Conservation (phyloP, 2,797 vertebrate genomes). For the Spinibarbus caldwelli region DNA sequence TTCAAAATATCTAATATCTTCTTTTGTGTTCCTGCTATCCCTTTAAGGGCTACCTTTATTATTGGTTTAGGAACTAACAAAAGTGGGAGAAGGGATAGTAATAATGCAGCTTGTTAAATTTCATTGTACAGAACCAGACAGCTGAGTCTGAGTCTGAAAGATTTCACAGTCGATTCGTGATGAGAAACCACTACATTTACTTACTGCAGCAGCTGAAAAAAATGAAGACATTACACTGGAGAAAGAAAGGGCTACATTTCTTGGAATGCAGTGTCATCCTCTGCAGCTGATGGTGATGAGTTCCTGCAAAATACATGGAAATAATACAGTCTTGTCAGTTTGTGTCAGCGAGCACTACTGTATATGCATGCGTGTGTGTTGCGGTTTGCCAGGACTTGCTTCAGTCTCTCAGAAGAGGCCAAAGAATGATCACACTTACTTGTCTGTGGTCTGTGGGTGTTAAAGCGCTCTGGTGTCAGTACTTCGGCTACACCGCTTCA, state of each 20-base stretch:
- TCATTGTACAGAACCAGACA: constrained; percentile 6
- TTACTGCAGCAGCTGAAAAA: constrained; percentile 12
- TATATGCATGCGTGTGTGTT: constrained; percentile 10
- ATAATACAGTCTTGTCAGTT: constrained; percentile 19
- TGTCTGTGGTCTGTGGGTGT: constrained; percentile 34
- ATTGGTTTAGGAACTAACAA: not conserved
- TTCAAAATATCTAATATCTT: not conserved
- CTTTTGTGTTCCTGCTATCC: constrained; percentile 3
- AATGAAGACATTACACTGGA: not conserved
- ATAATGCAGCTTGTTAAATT: not conserved
- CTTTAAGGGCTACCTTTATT: not conserved
- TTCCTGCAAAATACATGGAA: constrained; percentile 3
- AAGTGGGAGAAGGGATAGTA: not conserved
- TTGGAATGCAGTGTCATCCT: constrained; percentile 20
- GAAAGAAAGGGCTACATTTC: not conserved
- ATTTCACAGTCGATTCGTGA: constrained; percentile 1
- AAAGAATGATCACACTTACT: constrained; percentile 31
- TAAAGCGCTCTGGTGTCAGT: constrained; percentile 26
- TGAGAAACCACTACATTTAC: constrained; percentile 25
- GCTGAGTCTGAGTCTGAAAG: constrained; percentile 27
- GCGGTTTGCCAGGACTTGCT: constrained; percentile 28
- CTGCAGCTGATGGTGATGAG: constrained; percentile 30
- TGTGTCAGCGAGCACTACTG: not conserved
- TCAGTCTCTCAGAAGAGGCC: constrained; percentile 17
- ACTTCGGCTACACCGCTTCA: constrained; percentile 26